Percentiles rank a stretch among this genome's conserved stretches.
phyloP scores from a whole-genome alignment of 2,888 invertebrate species.

The Leucoptera coffeella region DNA sequence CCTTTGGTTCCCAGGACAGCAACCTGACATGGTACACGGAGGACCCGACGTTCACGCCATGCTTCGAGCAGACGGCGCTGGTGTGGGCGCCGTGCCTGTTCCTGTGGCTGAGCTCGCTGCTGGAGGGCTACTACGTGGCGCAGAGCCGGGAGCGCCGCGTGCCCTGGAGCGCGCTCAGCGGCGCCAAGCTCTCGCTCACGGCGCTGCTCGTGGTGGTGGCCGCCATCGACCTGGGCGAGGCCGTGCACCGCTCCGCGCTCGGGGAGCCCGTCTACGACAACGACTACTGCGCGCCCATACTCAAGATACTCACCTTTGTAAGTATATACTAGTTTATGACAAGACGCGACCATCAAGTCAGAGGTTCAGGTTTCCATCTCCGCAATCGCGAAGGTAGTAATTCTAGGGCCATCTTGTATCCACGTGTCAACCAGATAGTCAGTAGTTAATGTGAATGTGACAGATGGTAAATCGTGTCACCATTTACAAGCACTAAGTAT shows the following conservation, averaged over 20 bases:
- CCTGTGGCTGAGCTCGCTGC: constrained; percentile 68
- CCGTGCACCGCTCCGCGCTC: constrained; percentile 25
- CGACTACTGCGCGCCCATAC: constrained; percentile 1
- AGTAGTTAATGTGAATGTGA: too few species aligned
- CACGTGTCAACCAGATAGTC: too few species aligned
- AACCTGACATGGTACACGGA: constrained; percentile 74
- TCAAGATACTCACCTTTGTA: constrained; percentile 2
- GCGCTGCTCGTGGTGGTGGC: constrained; percentile 59
- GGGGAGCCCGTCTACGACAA: constrained; percentile 1
- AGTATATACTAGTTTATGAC: too few species aligned
- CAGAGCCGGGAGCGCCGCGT: constrained; percentile 72
- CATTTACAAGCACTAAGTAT: too few species aligned
- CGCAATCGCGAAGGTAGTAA: too few species aligned
- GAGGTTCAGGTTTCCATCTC: too few species aligned
- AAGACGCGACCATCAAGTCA: too few species aligned
- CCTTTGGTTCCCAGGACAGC: constrained; percentile 60
- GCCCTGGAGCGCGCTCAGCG: constrained; percentile 70
- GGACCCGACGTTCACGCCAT: constrained; percentile 80
- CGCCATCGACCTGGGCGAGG: constrained; percentile 60
- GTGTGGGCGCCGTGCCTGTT: constrained; percentile 86
- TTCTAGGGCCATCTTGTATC: too few species aligned
- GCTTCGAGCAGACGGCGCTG: constrained; percentile 87
- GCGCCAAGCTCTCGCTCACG: constrained; percentile 63
- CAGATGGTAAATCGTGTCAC: too few species aligned
- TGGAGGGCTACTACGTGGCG: constrained; percentile 71